phyloP scores from a whole-genome alignment of 2,797 vertebrate genomes.

The Protosalanx chinensis region DNA sequence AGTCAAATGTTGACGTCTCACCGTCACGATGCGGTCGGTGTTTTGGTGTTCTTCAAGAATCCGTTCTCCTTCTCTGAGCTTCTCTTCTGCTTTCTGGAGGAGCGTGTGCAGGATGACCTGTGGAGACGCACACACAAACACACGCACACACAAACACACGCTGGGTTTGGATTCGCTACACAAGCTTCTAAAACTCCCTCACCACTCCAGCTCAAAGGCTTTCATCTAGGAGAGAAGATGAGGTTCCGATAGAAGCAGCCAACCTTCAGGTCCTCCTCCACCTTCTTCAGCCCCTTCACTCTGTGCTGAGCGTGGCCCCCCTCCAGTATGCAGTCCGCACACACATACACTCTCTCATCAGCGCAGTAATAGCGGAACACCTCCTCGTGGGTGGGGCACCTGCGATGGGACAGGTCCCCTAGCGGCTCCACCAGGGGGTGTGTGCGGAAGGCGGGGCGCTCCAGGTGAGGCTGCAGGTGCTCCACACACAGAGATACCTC shows the following conservation, averaged over 20 bases:
- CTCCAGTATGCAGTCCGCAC: conserved; percentile 67
- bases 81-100: conserved; percentile 64
- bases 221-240: no score
- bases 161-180: no score
- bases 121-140: conserved; percentile 16
- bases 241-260: neutral
- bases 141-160: neutral
- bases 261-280: conserved; percentile 74
- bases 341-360: conserved; percentile 67
- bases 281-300: conserved; percentile 66
- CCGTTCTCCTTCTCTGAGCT: conserved; percentile 58
- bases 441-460: conserved; percentile 61
- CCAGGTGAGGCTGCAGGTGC: conserved; percentile 71
- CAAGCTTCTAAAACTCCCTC: no score
- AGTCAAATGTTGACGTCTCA: conserved; percentile 48
- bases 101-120: conserved; percentile 65
- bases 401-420: conserved; percentile 59
- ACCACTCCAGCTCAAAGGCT: no score
- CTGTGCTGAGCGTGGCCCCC: conserved; percentile 64
- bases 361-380: conserved; percentile 70
- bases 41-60: conserved; percentile 64
- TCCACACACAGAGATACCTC: conserved; percentile 69
- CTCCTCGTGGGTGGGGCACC: conserved; percentile 63
- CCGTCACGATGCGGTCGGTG: conserved; percentile 49
- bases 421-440: conserved; percentile 72